phyloP scores from a whole-genome alignment of 2,888 invertebrate genomes.

The Allolobophora icterica region DNA sequence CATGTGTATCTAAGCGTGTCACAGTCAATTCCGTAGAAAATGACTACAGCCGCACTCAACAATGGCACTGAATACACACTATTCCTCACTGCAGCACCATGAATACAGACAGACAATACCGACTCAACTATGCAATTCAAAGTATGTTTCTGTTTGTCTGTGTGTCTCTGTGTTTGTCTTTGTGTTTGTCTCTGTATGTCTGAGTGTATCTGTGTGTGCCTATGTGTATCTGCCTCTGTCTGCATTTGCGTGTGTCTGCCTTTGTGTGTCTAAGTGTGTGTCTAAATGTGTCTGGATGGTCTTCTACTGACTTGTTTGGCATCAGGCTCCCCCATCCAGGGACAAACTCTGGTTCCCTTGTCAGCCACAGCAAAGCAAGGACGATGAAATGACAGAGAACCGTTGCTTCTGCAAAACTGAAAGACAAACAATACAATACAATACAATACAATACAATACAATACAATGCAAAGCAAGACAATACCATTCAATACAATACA shows the following conservation, averaged over 20 bases:
- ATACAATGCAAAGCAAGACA: no score
- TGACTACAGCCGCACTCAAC: no score
- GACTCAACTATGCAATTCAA: no score
- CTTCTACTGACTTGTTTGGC: conserved; percentile 29
- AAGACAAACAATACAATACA: not conserved
- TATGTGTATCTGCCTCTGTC: not conserved
- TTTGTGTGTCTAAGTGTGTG: not conserved
- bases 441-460: not conserved
- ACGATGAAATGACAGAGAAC: conserved; percentile 42
- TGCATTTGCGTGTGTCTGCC: not conserved
- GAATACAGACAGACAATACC: no score
- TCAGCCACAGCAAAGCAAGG: conserved; percentile 42
- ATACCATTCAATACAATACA: not conserved
- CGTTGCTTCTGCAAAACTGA: conserved; percentile 44
- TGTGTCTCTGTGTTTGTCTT: no score
- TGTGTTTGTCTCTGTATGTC: no score
- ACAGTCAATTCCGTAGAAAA: no score
- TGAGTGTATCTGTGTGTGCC: not conserved
- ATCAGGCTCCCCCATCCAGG: conserved; percentile 41
- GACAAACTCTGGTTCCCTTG: conserved; percentile 44
- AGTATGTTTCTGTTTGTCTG: no score
- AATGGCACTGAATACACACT: no score
- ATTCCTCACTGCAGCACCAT: no score
- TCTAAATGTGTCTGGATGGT: no score
- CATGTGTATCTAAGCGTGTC: no score